Base-by-base conservation (phyloP, 2,113 vertebrate species). In the Carlito syrichta region DNA sequence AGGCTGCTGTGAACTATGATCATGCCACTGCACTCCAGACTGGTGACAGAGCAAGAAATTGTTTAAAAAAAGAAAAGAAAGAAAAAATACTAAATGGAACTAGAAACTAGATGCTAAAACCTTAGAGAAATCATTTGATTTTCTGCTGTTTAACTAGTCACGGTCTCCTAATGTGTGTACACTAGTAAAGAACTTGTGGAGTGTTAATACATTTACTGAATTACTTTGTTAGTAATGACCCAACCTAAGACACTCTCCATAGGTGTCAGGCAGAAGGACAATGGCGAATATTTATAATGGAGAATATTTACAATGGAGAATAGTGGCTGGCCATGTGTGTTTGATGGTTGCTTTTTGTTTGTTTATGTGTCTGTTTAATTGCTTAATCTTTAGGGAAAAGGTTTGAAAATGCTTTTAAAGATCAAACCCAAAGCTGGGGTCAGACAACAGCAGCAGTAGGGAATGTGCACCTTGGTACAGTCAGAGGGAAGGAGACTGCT, bases 81-180 rank as follows among this genome's bases (percentile, higher is more conserved):
- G n/a, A n/a, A n/a, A n/a, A n/a, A n/a, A n/a, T 52, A 69, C 79
- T 89, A 86, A 92, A 54, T 71, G 35, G 56, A 93, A 96, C 30
- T 91, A 73, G 32, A 87, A 90, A 79, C 54, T 20, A 76, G 14
- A 38, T 38, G 14, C 38, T 90, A 84, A 74, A 79, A 88, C 48
- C 38, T 5, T 52, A 86, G 22, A 84, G 8, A 85, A 77, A 54
- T 88, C 66, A 63, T 48, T 85, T 60, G 43, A 78, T 92, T 97
- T 71, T 14, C 54, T 94, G 30, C 60, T 85, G 32, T n/a, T 30
- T 94, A 78, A 73, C 62, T 56, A 43, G 17, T 13, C 12, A 22
- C 76, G n/a, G 56, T 50, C 25, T 76, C 19, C 43, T 71, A 66
- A 71, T 38, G 19, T 20, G 35, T 2, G 6, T 30, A 54, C 56